phyloP scores from a whole-genome alignment of 2,113 vertebrate genomes.

The Sceloporus undulatus region DNA sequence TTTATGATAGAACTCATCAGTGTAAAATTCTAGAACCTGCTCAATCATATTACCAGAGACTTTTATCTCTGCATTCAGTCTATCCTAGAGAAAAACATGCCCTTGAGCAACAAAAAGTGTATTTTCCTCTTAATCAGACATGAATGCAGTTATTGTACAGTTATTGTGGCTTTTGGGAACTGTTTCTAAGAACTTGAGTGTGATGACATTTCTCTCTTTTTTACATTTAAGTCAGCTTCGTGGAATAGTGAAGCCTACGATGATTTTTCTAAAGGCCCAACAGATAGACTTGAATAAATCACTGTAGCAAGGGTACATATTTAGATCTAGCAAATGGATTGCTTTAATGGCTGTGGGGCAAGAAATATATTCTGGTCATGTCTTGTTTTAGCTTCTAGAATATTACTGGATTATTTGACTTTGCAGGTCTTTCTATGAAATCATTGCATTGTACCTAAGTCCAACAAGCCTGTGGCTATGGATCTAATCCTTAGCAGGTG shows the following conservation, averaged over 20 bases:
- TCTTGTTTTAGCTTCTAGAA: neutral
- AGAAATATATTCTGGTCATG: neutral
- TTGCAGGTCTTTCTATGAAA: neutral
- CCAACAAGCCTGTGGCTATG: slow-evolving; percentile 17
- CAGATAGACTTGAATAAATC: neutral
- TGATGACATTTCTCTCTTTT: neutral
- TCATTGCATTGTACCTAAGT: neutral
- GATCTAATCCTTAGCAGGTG: slow-evolving; percentile 27
- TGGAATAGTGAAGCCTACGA: slow-evolving; percentile 12
- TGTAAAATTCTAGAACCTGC: neutral
- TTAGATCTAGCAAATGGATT: neutral
- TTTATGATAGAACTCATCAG: neutral
- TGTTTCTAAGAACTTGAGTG: neutral
- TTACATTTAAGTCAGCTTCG: slow-evolving; percentile 12
- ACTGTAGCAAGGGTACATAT: neutral
- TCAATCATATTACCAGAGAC: neutral
- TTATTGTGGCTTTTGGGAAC: neutral
- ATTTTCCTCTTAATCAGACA: neutral
- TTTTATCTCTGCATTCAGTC: neutral
- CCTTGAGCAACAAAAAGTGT: neutral
- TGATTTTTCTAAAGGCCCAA: neutral
- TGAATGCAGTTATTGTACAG: no score
- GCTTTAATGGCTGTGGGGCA: neutral
- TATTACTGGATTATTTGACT: neutral
- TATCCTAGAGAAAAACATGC: neutral